Conservation (phyloP, 2,113 vertebrate species). For the Haliaeetus leucogaster region DNA sequence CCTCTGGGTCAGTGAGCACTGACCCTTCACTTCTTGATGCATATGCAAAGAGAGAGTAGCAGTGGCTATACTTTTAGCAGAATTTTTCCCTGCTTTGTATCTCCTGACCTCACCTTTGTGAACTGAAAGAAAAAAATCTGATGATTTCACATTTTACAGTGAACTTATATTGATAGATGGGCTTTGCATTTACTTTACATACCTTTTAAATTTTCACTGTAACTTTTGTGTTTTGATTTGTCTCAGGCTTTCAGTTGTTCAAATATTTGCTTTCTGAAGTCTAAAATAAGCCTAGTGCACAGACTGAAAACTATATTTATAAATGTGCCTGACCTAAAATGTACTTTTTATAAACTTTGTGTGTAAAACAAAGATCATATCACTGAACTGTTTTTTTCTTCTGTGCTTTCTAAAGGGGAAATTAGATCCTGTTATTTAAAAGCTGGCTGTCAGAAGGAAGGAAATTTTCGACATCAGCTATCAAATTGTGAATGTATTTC, state of each 20-base stretch:
- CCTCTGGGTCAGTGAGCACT: neutral
- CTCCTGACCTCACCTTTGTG: neutral
- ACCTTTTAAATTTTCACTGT: neutral
- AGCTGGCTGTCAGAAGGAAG: slow-evolving; percentile 74
- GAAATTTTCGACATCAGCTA: slow-evolving; percentile 45
- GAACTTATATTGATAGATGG: neutral
- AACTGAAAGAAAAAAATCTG: neutral
- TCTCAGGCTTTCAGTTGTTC: neutral
- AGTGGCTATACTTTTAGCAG: neutral
- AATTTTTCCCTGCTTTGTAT: neutral
- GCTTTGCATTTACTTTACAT: neutral
- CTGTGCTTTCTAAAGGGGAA: slow-evolving; percentile 65
- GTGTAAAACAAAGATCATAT: neutral
- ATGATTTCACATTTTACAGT: neutral
- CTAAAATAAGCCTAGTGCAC: neutral
- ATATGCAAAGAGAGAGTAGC: neutral
- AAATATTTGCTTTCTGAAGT: neutral
- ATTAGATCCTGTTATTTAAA: slow-evolving; percentile 77
- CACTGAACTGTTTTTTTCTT: neutral
- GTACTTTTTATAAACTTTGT: neutral
- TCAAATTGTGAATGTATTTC: slow-evolving; percentile 62
- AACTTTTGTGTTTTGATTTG: neutral
- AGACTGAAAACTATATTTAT: neutral
- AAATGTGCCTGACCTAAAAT: neutral
- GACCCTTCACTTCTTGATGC: neutral